These are phyloP conservation scores for Drosophila ezoana DNA, from an alignment of 2,888 invertebrate species.

Conservation along the genomic window DNA sequence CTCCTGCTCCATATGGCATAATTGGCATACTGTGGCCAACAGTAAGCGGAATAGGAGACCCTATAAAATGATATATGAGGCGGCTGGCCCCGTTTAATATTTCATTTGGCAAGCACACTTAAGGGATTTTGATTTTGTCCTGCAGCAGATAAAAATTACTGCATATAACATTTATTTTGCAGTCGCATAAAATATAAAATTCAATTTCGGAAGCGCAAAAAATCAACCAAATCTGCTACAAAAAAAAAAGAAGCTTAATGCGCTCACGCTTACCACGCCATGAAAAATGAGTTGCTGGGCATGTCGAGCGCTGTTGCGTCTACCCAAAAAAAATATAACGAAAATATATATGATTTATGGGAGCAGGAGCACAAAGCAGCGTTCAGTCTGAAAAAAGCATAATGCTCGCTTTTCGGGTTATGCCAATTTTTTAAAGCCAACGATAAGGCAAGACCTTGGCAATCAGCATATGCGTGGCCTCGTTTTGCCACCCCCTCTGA, in stretches of 20 bases:
- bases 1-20: slow-evolving; percentile 52
- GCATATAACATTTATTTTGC: slow-evolving; percentile 59
- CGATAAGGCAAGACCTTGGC: slow-evolving; percentile 58
- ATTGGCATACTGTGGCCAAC: slow-evolving; percentile 47
- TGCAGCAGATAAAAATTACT: slow-evolving; percentile 46
- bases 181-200: slow-evolving; percentile 59
- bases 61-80: slow-evolving; percentile 32
- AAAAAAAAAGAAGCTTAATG: slow-evolving; percentile 54
- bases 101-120: slow-evolving; percentile 66
- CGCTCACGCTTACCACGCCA: slow-evolving; percentile 53
- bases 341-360: slow-evolving; percentile 68
- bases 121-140: slow-evolving; percentile 59
- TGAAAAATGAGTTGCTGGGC: slow-evolving; percentile 56
- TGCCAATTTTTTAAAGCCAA: slow-evolving; percentile 47
- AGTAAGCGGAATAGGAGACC: slow-evolving; percentile 19
- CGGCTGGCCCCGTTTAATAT: slow-evolving; percentile 52
- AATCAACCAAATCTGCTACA: slow-evolving; percentile 31
- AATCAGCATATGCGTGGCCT: slow-evolving; percentile 75
- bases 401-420: slow-evolving; percentile 43
- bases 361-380: slow-evolving; percentile 13
- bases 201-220: slow-evolving; percentile 56
- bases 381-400: slow-evolving; percentile 33
- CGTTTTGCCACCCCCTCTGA: slow-evolving; percentile 15
- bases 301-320: slow-evolving; percentile 5
- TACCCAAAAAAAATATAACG: slow-evolving; percentile 19